Evolutionary conservation across 2,113 vertebrate genomes (phyloP).

Genomic region (Clarias macrocephalus): DNA sequence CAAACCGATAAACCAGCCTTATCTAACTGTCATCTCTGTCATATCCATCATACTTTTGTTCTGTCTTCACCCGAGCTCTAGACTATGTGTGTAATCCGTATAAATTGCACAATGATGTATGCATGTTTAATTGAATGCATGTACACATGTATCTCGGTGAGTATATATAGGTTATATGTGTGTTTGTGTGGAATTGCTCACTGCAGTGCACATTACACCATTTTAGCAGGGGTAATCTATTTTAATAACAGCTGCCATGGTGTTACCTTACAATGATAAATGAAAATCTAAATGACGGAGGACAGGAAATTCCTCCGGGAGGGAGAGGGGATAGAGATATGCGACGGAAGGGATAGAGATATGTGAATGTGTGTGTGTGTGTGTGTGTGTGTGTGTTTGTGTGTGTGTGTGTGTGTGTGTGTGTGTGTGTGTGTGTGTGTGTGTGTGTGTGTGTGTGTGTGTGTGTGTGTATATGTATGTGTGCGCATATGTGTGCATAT

Average conservation of each 20-base stretch:
- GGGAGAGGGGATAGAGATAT: slow-evolving; percentile 66
- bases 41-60: slow-evolving; percentile 28
- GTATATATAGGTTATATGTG: slow-evolving; percentile 6
- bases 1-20: slow-evolving; percentile 43
- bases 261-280: slow-evolving; percentile 78
- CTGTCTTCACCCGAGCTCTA: neutral
- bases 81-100: neutral
- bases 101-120: neutral
- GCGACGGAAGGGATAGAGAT: slow-evolving; percentile 57
- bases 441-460: neutral
- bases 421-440: neutral
- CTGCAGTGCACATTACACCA: slow-evolving; percentile 71
- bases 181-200: slow-evolving; percentile 46
- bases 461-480: neutral
- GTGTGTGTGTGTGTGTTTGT: slow-evolving; percentile 27
- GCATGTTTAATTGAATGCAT: slow-evolving; percentile 13
- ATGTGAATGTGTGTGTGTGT: slow-evolving; percentile 51
- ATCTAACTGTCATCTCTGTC: slow-evolving; percentile 43
- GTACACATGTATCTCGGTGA: slow-evolving; percentile 11
- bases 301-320: slow-evolving; percentile 76
- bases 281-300: slow-evolving; percentile 77
- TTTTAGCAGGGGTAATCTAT: slow-evolving; percentile 78
- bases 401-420: slow-evolving; percentile 20
- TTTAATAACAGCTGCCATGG: slow-evolving; percentile 80
- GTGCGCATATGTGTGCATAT: neutral